Evolutionary conservation across 2,888 invertebrate species (phyloP).

Genomic region (Pyrrhia umbra): DNA sequence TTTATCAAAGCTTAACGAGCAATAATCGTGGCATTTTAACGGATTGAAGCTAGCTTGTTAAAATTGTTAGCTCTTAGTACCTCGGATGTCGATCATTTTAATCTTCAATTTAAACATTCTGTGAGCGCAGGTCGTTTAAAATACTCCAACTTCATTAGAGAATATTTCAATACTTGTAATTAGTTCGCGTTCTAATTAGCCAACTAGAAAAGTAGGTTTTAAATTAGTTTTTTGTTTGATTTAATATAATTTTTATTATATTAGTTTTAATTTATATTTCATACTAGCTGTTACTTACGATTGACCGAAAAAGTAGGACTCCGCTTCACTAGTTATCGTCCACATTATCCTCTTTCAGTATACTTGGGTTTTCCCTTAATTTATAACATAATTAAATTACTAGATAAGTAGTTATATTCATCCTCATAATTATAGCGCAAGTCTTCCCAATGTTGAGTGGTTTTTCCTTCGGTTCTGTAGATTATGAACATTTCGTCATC

Average conservation of each 20-base stretch:
- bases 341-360: conserved; percentile 1
- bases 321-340: neutral
- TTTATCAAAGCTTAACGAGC: conserved; percentile 84
- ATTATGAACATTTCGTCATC: no score
- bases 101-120: conserved; percentile 65
- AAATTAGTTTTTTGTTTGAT: conserved; percentile 33
- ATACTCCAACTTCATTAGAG: conserved; percentile 55
- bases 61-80: conserved; percentile 73
- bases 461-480: no score
- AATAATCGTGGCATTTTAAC: conserved; percentile 79
- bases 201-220: conserved; percentile 33
- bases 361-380: neutral
- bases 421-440: neutral
- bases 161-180: conserved; percentile 52
- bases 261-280: neutral
- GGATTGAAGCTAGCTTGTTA: conserved; percentile 76
- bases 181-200: conserved; percentile 48
- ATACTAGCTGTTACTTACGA: neutral
- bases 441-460: neutral
- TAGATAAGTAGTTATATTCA: neutral
- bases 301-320: no score
- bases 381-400: neutral
- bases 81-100: conserved; percentile 68
- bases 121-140: conserved; percentile 45
- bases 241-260: conserved; percentile 27